Percentiles rank a stretch among this genome's conserved stretches.
phyloP scores from a whole-genome alignment of 2,797 vertebrate genomes.

The Echiichthys vipera region DNA sequence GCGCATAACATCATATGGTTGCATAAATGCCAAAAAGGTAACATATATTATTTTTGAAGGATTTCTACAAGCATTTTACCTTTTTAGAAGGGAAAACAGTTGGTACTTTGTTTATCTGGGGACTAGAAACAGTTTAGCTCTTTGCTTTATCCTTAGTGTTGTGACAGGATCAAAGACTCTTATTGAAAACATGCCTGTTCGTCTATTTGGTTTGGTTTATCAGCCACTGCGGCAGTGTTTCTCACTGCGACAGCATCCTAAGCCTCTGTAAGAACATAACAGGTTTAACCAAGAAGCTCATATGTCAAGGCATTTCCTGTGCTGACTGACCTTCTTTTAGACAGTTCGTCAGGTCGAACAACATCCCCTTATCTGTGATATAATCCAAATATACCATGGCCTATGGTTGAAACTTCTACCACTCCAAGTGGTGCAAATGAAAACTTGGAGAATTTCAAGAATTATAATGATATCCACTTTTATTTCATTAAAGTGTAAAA shows the following conservation, averaged over 20 bases:
- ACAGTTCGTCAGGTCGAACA: too few species aligned
- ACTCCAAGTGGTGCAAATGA: not conserved
- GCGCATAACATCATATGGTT: not conserved
- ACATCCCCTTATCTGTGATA: too few species aligned
- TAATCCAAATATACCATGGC: too few species aligned
- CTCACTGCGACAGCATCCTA: conserved; percentile 57
- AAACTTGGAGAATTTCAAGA: too few species aligned
- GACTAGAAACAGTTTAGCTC: conserved; percentile 42
- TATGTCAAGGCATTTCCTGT: conserved; percentile 72
- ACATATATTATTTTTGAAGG: not conserved
- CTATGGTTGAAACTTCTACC: not conserved
- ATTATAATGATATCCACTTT: not conserved
- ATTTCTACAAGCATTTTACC: conserved; percentile 8
- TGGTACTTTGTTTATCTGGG: conserved; percentile 14
- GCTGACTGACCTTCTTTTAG: conserved; percentile 46
- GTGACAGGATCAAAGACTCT: conserved; percentile 57
- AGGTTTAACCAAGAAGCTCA: conserved; percentile 84
- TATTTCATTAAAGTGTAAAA: not conserved
- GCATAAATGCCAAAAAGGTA: conserved; percentile 1
- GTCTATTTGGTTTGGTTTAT: conserved; percentile 58
- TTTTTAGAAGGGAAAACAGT: conserved; percentile 10
- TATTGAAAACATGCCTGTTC: conserved; percentile 60
- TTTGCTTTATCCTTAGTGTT: conserved; percentile 43
- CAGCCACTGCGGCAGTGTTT: conserved; percentile 44
- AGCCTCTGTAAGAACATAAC: conserved; percentile 84